Evolutionary conservation across 2,888 invertebrate genomes (phyloP).

Genomic region (Noctua comes): DNA sequence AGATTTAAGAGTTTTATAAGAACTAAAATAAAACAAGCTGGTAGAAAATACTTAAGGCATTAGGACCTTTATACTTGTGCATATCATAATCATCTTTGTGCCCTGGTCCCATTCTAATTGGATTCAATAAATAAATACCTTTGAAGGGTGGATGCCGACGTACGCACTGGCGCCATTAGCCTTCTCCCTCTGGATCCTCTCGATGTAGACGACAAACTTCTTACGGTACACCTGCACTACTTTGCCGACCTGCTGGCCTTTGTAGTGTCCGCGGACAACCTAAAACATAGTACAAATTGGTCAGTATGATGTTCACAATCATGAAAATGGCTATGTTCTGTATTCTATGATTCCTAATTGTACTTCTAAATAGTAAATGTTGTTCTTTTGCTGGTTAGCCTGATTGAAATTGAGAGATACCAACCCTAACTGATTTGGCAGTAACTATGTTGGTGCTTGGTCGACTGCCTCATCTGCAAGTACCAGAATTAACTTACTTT

Average conservation of each 20-base stretch:
- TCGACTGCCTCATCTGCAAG: constrained; percentile 52
- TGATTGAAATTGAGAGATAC: constrained; percentile 25
- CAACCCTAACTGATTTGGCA: constrained; percentile 50
- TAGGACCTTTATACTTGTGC: background rate
- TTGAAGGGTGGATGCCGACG: constrained; percentile 99
- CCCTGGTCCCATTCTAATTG: no score
- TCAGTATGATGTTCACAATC: constrained; percentile 6
- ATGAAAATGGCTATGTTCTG: background rate
- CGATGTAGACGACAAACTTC: constrained; percentile 99
- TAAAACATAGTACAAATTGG: constrained; percentile 78
- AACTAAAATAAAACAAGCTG: background rate
- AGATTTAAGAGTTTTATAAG: background rate
- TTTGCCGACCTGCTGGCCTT: constrained; percentile 99
- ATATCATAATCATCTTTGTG: no score
- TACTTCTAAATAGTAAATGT: background rate
- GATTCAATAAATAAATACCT: constrained; percentile 90
- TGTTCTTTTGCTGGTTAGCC: background rate
- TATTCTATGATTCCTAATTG: background rate
- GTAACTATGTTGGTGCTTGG: constrained; percentile 30
- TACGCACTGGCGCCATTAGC: constrained; percentile 99
- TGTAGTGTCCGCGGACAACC: constrained; percentile 99
- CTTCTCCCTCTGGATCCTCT: constrained; percentile 99
- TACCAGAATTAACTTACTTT: constrained; percentile 52
- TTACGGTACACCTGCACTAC: constrained; percentile 99
- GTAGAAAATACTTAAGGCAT: background rate